Base-by-base conservation (phyloP, 2,888 invertebrate species). In the Machimus rusticus region DNA sequence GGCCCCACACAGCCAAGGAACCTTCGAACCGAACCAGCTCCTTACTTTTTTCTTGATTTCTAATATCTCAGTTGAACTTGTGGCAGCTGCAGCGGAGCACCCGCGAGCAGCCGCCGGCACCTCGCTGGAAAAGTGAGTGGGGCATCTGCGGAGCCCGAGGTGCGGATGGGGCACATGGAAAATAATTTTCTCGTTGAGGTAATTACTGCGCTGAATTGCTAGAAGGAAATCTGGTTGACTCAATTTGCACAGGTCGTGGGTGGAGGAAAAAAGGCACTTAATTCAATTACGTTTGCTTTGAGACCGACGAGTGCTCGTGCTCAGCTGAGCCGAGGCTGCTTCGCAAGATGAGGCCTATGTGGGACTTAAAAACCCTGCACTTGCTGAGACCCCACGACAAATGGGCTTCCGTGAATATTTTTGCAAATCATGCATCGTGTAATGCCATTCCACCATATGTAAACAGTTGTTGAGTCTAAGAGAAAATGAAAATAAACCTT, bases 171-270 rank as follows among this genome's bases (percentile, higher is more conserved):
- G 57, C 66, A 66, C 66, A 82, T 37, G 66, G 66, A 82, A 66
- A 82, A 82, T 82, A 82, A 82, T 82, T 82, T 82, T 82, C 82
- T 82, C 82, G 82, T 82, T 82, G 82, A 82, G 66, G 66, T 82
- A 82, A 82, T 82, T 82, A 82, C 82, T 37, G 37, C 34, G 57
- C 19, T 82, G 82, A 66, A 82, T 55, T 82, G 82, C 34, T 23
- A n/a, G 82, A 82, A 82, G 82, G 82, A 82, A 82, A 82, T 82
- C 82, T 82, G 82, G 82, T 82, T 82, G 82, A 82, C 82, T 82
- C 82, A 39, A 82, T 82, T 82, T 82, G 82, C 19, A 66, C 37
- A 23, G 57, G 66, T 66, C 31, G 82, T 82, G 82, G 82, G 82
- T 57, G 82, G 82, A 82, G 57, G 51, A 82, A 51, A 81, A 82